Percentiles rank a stretch among this genome's conserved stretches.
Conservation (phyloP, 2,113 vertebrate genomes). For the Gymnogyps californianus region DNA sequence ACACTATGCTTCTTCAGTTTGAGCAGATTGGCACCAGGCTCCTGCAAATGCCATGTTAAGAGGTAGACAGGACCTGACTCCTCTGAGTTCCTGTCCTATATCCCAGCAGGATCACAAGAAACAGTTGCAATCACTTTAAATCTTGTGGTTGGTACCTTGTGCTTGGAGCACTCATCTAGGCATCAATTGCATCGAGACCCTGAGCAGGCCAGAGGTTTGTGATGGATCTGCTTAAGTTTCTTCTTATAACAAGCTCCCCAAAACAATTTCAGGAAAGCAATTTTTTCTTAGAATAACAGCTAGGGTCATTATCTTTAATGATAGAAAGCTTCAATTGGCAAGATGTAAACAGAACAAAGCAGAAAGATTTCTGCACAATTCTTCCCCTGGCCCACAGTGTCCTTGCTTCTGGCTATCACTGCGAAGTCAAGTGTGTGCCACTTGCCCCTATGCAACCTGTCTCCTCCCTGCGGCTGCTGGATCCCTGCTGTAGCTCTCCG, state of each 20-base stretch:
- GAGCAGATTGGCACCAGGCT: background rate
- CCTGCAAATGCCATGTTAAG: background rate
- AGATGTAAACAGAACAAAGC: background rate
- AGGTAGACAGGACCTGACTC: background rate
- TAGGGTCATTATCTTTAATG: background rate
- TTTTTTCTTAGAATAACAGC: background rate
- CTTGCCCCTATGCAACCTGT: accelerated
- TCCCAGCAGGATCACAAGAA: background rate
- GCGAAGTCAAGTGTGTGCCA: accelerated
- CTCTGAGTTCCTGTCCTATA: background rate
- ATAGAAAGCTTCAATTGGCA: background rate
- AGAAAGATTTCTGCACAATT: background rate
- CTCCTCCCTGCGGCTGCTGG: background rate
- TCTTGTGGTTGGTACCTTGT: background rate
- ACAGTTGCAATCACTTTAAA: background rate
- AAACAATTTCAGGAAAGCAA: background rate
- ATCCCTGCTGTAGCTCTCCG: background rate
- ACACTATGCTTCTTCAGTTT: background rate
- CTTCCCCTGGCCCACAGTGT: background rate
- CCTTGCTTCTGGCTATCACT: background rate
- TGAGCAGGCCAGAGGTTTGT: background rate
- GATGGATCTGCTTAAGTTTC: background rate
- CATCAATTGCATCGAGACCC: background rate
- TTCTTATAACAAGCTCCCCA: background rate
- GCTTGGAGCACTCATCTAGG: background rate